Evolutionary conservation across 2,113 vertebrate species (phyloP).

Genomic region (Malurus cyaneus): DNA sequence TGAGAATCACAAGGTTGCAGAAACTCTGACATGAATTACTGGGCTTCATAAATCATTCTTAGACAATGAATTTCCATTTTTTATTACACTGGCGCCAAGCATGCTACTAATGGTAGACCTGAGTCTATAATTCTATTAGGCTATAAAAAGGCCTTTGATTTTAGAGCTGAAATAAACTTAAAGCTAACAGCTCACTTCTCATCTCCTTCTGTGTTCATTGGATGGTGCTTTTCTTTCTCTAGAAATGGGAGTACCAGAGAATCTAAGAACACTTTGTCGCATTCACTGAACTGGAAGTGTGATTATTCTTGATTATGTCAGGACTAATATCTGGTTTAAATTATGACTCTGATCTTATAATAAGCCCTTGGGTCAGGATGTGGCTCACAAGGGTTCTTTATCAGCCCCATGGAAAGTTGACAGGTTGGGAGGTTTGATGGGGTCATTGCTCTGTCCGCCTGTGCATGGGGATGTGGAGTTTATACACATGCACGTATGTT

Average conservation of each 20-base stretch:
- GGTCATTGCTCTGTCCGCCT: neutral
- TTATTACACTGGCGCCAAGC: constrained; percentile 34
- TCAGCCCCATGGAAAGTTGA: neutral
- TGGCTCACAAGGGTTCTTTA: neutral
- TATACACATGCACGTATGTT: accelerated
- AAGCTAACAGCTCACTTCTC: neutral
- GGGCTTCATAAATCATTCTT: constrained; percentile 20
- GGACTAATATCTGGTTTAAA: neutral
- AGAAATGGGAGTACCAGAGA: neutral
- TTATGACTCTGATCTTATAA: neutral
- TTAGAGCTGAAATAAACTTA: constrained; percentile 11
- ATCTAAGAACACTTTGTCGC: neutral
- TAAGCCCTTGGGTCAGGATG: neutral
- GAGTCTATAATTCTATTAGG: constrained; percentile 26
- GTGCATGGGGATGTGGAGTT: neutral
- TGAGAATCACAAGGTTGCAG: neutral
- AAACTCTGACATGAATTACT: constrained; percentile 37
- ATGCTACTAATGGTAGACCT: constrained; percentile 25
- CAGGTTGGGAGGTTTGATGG: neutral
- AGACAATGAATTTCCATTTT: constrained; percentile 24
- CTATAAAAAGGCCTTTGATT: constrained; percentile 32
- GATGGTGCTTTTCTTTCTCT: neutral
- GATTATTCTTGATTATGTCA: neutral
- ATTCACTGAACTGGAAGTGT: neutral
- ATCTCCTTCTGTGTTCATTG: neutral